A percentile compares a stretch with the other conserved stretches of the same genome.
These are phyloP conservation scores for Sycophaga agraensis DNA, from an alignment of 1,140 invertebrate species.

Conservation along the genomic window DNA sequence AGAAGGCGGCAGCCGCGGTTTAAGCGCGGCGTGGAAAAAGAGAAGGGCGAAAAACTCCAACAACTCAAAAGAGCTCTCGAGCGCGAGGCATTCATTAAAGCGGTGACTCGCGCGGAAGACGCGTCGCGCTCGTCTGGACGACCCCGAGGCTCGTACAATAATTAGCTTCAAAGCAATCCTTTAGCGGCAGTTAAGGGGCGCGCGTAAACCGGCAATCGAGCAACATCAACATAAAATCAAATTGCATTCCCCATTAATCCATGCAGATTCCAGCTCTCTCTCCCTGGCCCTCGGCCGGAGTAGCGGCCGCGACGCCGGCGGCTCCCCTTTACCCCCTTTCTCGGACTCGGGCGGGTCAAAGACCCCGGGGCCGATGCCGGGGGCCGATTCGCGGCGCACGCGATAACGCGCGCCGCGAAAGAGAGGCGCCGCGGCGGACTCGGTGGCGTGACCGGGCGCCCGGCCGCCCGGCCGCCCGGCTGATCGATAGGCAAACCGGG, in stretches of 20 bases:
- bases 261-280: conserved; percentile 9
- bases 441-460: conserved; percentile 9
- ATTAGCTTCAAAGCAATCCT: conserved; percentile 28
- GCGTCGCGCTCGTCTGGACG: no score
- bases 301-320: background rate
- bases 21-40: background rate
- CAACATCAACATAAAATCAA: conserved; percentile 28
- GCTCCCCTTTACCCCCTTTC: no score
- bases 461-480: background rate
- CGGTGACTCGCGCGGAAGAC: background rate
- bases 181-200: conserved; percentile 21
- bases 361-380: background rate
- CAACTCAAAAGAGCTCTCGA: conserved; percentile 13
- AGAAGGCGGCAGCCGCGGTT: background rate
- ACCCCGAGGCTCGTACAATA: conserved; percentile 7
- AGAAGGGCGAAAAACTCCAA: conserved; percentile 5
- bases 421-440: background rate
- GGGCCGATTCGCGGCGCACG: conserved; percentile 16
- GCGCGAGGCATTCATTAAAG: conserved; percentile 23
- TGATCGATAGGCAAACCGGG: conserved; percentile 10
- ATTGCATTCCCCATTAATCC: conserved; percentile 27
- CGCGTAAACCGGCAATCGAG: conserved; percentile 24
- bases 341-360: no score
- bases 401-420: conserved; percentile 4
- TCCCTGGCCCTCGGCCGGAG: background rate